Conservation (phyloP, 2,113 vertebrate species). For the Calypte anna region DNA sequence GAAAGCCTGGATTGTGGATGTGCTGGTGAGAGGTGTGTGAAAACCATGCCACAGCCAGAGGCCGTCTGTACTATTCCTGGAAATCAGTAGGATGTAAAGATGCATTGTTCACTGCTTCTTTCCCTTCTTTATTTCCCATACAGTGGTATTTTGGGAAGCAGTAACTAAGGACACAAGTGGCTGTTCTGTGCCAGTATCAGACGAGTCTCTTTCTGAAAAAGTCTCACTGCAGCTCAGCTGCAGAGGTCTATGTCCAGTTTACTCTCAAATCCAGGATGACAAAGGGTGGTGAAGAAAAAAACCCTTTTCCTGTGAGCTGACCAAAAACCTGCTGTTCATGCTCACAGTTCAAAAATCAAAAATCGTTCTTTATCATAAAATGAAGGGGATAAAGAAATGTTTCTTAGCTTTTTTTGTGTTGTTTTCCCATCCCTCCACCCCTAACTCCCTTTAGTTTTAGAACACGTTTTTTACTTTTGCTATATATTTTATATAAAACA, state of each 20-base stretch:
- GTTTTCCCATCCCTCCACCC: neutral
- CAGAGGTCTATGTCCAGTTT: neutral
- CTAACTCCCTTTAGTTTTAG: neutral
- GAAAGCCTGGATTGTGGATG: neutral
- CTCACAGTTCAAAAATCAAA: neutral
- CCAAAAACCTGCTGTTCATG: neutral
- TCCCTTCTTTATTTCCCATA: neutral
- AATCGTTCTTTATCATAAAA: neutral
- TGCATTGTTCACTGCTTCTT: neutral
- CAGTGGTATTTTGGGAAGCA: neutral
- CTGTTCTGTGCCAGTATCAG: neutral
- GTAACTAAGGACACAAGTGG: neutral
- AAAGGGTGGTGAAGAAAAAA: neutral
- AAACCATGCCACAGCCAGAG: neutral
- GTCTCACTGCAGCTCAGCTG: neutral
- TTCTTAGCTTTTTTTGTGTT: neutral
- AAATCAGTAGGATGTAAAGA: neutral
- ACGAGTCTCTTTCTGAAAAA: neutral
- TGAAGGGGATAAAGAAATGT: neutral
- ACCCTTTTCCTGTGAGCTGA: neutral
- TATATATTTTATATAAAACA: neutral
- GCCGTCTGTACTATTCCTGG: accelerated
- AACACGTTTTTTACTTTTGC: neutral
- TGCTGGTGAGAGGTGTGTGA: neutral
- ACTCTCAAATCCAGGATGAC: neutral